Evolutionary conservation across 37 sponge, comb jelly and placozoan genomes (phyloP), one percentile per base, ranked within the genome.

Genomic region (Bolinopsis microptera): DNA sequence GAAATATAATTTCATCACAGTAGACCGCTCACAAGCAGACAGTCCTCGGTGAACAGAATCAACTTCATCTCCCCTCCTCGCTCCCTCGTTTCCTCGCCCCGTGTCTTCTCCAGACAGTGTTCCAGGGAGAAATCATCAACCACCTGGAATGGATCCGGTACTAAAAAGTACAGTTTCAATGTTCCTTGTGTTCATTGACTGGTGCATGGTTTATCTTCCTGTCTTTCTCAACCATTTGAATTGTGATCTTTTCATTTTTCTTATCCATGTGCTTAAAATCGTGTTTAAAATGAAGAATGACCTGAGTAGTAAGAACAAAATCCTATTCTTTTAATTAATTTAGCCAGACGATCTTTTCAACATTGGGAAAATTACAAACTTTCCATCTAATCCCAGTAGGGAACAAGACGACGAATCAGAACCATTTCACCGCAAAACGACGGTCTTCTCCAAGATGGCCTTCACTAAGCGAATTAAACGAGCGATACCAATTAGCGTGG

Each of bases 381-480:
- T n/a, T n/a, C n/a, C n/a, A 48, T 48, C 13, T 48, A 72, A 72
- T 24, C 5, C 25, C 75, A 72, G 75, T 48, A 5, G 61, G 61
- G 61, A 48, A 13, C 61, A 48, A 48, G 13, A 48, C 61, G 61
- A 13, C 61, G 13, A 48, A 48, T 48, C 61, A 48, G 61, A 48
- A 36, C 32, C 36, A 35, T 82, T 82, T 35, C 35, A 35, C 23
- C 38, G 38, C 38, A 82, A 82, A 35, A 35, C 83, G 83, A 82
- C 83, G 83, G 83, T 82, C 83, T 82, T 82, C 83, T 31, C 83
- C 83, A 36, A 32, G 83, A 82, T 82, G 83, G 83, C 83, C 83
- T 82, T 82, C 83, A 82, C 83, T 82, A 82, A 35, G 83, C 83
- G 83, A 82, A 35, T 35, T 82, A 82, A 82, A 82, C 83, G 83